Percentiles rank a stretch among this genome's conserved stretches.
phyloP scores from a whole-genome alignment of 2,888 invertebrate species.

The Dexiosoma caninum region DNA sequence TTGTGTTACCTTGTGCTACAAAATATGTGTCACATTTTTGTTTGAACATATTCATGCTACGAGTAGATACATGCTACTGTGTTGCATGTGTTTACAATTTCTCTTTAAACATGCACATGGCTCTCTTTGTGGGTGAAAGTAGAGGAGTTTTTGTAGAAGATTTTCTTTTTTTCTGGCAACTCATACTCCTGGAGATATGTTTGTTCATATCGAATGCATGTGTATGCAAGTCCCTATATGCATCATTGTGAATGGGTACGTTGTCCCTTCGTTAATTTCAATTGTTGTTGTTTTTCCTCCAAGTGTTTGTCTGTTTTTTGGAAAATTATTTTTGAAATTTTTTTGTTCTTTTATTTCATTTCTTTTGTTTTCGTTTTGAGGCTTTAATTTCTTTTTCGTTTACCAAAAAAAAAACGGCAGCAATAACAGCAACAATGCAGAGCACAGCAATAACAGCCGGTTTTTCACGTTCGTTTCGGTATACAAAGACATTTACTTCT shows the following conservation, averaged over 20 bases:
- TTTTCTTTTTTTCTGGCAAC: slow-evolving; percentile 38
- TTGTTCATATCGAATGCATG: background rate
- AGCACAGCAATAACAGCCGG: background rate
- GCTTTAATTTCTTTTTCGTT: slow-evolving; percentile 51
- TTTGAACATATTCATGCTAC: slow-evolving; percentile 12
- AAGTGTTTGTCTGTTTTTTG: slow-evolving; percentile 3
- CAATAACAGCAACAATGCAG: background rate
- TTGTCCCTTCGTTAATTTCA: background rate
- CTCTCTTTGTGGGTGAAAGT: slow-evolving; percentile 7
- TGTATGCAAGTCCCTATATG: background rate
- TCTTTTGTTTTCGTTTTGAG: background rate
- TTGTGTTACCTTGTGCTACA: background rate
- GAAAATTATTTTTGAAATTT: background rate
- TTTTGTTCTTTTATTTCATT: background rate
- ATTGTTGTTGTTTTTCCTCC: slow-evolving; percentile 23
- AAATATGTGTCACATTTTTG: slow-evolving; percentile 54
- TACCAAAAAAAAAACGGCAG: background rate
- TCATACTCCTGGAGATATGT: background rate
- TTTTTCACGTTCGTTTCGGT: background rate
- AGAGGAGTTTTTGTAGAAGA: slow-evolving; percentile 49
- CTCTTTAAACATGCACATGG: slow-evolving; percentile 16
- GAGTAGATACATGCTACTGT: background rate
- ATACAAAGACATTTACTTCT: slow-evolving; percentile 9
- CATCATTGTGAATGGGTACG: slow-evolving; percentile 13
- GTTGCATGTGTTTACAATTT: background rate